Evolutionary conservation across 2,888 invertebrate genomes (phyloP).

Genomic region (Trichogramma dendrolimi): DNA sequence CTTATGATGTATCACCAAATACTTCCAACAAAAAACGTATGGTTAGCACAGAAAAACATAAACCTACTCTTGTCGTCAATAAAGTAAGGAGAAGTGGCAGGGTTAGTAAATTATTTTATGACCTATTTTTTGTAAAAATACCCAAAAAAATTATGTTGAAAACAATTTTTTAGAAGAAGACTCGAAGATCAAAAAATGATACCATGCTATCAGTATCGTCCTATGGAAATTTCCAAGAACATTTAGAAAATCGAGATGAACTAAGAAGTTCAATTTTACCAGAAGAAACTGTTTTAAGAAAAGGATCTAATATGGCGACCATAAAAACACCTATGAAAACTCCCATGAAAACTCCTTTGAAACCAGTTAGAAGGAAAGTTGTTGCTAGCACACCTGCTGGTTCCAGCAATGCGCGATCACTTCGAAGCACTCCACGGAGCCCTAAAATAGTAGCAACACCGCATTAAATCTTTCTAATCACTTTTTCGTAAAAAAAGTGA

Average conservation of each 20-base stretch:
- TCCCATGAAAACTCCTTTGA: slow-evolving; percentile 39
- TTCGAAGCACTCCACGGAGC: slow-evolving; percentile 22
- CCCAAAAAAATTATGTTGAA: background rate
- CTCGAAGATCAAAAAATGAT: slow-evolving; percentile 23
- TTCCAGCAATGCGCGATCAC: slow-evolving; percentile 14
- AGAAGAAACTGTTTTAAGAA: slow-evolving; percentile 40
- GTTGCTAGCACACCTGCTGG: slow-evolving; percentile 29
- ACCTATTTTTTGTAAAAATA: background rate
- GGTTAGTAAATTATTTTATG: slow-evolving; percentile 26
- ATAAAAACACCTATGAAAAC: slow-evolving; percentile 25
- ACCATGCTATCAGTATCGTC: slow-evolving; percentile 32
- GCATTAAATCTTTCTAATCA: background rate
- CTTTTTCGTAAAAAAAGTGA: no score
- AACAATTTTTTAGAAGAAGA: slow-evolving; percentile 13
- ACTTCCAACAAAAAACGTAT: slow-evolving; percentile 36
- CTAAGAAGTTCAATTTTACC: slow-evolving; percentile 57
- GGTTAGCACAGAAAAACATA: slow-evolving; percentile 34
- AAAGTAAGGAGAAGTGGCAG: slow-evolving; percentile 37
- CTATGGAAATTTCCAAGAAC: slow-evolving; percentile 53
- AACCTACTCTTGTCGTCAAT: slow-evolving; percentile 30
- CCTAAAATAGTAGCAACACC: slow-evolving; percentile 16
- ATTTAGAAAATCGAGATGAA: slow-evolving; percentile 55
- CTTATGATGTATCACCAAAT: slow-evolving; percentile 39
- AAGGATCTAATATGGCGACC: slow-evolving; percentile 37
- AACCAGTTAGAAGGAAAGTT: slow-evolving; percentile 41